These are phyloP conservation scores for Morpho deidamia DNA, from an alignment of 2,888 invertebrate species.

Conservation along the genomic window DNA sequence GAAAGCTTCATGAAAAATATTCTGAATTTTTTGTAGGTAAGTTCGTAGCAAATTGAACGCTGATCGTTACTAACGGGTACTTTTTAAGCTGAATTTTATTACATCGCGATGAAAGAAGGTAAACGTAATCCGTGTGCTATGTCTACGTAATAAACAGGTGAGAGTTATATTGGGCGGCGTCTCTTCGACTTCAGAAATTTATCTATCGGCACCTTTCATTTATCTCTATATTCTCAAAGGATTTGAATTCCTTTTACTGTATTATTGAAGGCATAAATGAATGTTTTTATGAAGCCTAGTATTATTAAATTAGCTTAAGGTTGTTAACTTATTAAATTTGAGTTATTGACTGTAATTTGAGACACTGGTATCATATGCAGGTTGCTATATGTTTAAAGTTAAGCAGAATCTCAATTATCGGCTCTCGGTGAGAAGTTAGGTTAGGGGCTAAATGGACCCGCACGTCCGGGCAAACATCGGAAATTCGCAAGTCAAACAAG, in stretches of 20 bases:
- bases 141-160: constrained; percentile 27
- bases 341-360: too few relatives aligned
- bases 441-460: constrained; percentile 67
- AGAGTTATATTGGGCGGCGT: constrained; percentile 43
- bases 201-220: constrained; percentile 5
- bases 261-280: too few relatives aligned
- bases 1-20: background rate
- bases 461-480: constrained; percentile 73
- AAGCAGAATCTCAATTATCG: constrained; percentile 21
- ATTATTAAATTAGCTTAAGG: too few relatives aligned
- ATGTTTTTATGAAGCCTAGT: too few relatives aligned
- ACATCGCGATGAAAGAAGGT: constrained; percentile 70
- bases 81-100: constrained; percentile 77
- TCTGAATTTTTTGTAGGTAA: background rate
- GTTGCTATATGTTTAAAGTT: constrained; percentile 2
- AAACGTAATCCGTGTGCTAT: constrained; percentile 60
- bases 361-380: too few relatives aligned
- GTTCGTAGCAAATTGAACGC: constrained; percentile 19
- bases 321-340: too few relatives aligned
- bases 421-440: constrained; percentile 47
- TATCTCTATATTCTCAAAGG: background rate
- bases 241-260: background rate
- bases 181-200: constrained; percentile 18
- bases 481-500: constrained; percentile 72
- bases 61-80: constrained; percentile 35